Evolutionary conservation across 1,140 invertebrate genomes (phyloP), one percentile per base, ranked within the genome.

Genomic region (Diachasmimorpha longicaudata): DNA sequence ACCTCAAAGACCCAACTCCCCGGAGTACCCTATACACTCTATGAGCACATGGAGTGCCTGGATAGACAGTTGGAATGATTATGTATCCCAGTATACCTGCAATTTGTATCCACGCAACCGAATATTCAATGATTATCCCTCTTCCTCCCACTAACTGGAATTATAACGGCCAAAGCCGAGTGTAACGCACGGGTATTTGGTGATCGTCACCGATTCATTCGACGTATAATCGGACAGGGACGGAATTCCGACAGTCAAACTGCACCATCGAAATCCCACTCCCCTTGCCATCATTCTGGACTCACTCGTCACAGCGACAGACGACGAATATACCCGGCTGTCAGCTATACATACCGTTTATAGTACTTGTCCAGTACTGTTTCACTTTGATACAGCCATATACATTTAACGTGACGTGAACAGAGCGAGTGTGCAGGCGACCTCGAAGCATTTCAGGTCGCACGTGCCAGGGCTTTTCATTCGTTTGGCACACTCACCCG

Each of bases 371-470:
- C 19, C 58, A 13, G 58, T 63, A 63, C 19, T 63, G 58, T 25
- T 63, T 14, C 58, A 13, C 58, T 63, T 63, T 31, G 58, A 63
- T 63, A 63, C 58, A 25, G 31, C 66, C 66, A 68, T 68, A 68
- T 68, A 68, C 25, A 37, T 68, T 68, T 16, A 68, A 68, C 66
- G 66, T 68, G 66, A 68, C 25, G 66, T 39, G 31, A 23, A 68
- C 66, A 39, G 66, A 13, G 31, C 16, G 58, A 63, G 1, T 14
- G 58, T 25, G 9, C 6, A 63, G 4, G 14, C 66, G 66, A 68
- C 66, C 66, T 68, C 66, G 13, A 68, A 68, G 36, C 36, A 39
- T 68, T 68, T 68, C 66, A 68, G 66, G 66, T 37, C 66, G 66
- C 66, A 68, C 66, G 66, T 68, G 66, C 66, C 66, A 19, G 19